These are phyloP conservation scores for Alfaro cultratus DNA, from an alignment of 2,797 vertebrate genomes.

Conservation along the genomic window DNA sequence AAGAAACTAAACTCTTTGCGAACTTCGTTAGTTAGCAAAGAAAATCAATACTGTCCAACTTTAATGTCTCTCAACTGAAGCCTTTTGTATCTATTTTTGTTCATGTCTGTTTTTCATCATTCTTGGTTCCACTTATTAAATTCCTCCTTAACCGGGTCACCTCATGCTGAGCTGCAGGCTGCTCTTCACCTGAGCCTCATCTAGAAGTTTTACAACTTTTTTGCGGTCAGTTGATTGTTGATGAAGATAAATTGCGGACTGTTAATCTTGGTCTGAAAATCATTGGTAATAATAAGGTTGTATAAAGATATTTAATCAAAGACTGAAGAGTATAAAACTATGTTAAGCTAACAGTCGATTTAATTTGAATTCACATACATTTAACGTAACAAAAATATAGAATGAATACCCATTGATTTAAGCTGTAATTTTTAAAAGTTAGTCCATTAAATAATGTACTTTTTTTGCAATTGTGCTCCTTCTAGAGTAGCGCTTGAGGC, in stretches of 20 bases:
- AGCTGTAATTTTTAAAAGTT: neutral
- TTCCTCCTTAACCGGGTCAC: neutral
- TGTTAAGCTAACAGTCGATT: neutral
- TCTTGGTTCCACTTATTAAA: neutral
- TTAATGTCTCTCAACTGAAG: neutral
- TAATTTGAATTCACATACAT: neutral
- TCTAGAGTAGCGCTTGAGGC: neutral
- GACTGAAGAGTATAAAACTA: neutral
- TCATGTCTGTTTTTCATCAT: neutral
- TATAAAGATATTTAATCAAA: neutral
- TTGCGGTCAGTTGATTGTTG: neutral
- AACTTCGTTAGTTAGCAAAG: neutral
- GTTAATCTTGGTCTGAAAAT: neutral
- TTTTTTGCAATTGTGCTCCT: neutral
- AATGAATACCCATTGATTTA: neutral
- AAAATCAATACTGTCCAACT: neutral
- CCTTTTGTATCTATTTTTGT: neutral
- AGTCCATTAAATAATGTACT: neutral
- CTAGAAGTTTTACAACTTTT: neutral
- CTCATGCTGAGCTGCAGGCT: neutral
- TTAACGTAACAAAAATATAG: neutral
- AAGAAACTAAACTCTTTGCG: conserved; percentile 15
- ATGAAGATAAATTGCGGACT: neutral
- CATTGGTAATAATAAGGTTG: neutral
- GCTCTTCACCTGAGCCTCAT: neutral